Evolutionary conservation across 2,113 vertebrate genomes (phyloP), one percentile per base, ranked within the genome.

Genomic region (Ceyx cyanopectus): DNA sequence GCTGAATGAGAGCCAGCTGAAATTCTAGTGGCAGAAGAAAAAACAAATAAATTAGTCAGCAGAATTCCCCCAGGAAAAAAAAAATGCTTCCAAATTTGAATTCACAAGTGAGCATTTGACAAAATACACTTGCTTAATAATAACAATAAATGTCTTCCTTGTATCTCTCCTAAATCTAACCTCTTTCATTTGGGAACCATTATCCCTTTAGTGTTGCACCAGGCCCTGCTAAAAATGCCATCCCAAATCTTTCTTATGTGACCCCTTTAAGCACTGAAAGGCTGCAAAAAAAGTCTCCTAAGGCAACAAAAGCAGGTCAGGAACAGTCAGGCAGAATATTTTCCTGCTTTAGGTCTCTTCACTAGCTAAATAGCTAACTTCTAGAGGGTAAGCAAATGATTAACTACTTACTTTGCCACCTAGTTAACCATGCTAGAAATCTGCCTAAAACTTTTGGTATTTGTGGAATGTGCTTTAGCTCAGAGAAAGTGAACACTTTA

Each of bases 1-100:
- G 97, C 96, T 99, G 99, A 70, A 99, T 97, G 54, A 99, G 98
- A 14, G 99, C 99, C 56, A 99, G 89, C 27, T 98, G 98, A 92
- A 99, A 99, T 89, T 98, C 99, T 99, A 94, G 29, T 10, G 24
- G 73, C 13, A 93, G 82, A 91, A 29, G 94, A 83, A 27, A 68
- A 67, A 91, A 60, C 34, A 37, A 37, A 37, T 37, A n/a, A 67
- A 50, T 18, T 1, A 57, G 7, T 76, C 26, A 95, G 32, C 26
- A 51, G n/a, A 58, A 81, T 61, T 43, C 6, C 12, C 6, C 40
- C 21, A 34, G 22, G 27, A 83, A 87, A 37, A 37, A 37, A 37
- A 37, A 69, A 62, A 32, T n/a, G 27, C 41, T 62, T 63, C 34
- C 53, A 66, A 67, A 58, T 60, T 2, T 27, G 7, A 79, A 76